Evolutionary conservation across 2,888 invertebrate species (phyloP), one percentile per base, ranked within the genome.

Genomic region (Aphrophora alni): DNA sequence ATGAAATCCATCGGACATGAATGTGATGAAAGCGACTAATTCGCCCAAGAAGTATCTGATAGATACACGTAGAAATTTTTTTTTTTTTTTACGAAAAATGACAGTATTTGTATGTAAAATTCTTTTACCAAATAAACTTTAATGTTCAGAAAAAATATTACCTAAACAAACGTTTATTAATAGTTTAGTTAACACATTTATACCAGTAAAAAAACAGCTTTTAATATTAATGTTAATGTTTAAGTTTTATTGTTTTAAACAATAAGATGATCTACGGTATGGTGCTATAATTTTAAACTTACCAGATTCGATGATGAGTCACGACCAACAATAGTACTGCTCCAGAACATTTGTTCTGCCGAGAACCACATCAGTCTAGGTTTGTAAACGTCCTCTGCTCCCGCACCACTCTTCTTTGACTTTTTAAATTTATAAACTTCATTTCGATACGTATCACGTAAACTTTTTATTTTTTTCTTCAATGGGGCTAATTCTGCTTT

Each of bases 221-320:
- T 33, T 8, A 5, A 33, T 8, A 33, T 33, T 5, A 33, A 3
- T 5, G 33, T 33, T 33, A 33, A 5, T 33, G 8, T 33, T 33
- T 33, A 33, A 33, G 8, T 5, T 33, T 8, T 33, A 33, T 3
- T 33, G 3, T 33, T 3, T 33, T 33, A 3, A 25, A 75, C 38
- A 24, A 33, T 8, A 33, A 26, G 21, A 14, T 51, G 44, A 12
- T 44, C 21, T 38, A 75, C 4, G 59, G 44, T 75, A 14, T 25
- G 7, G n/a, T 75, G 25, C 59, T 75, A 10, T 75, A 51, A 75
- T 75, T 12, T 72, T 44, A 78, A 71, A 72, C 71, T 78, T 78
- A 78, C 78, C 78, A 78, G 72, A 78, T 78, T 72, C 72, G 72
- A 78, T 78, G 78, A 38, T 78, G 71, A 78, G 44, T 78, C 51